Percentiles rank a stretch among this genome's conserved stretches.
These are phyloP conservation scores for Agonopterix arenella DNA, from an alignment of 2,888 invertebrate species.

Conservation along the genomic window DNA sequence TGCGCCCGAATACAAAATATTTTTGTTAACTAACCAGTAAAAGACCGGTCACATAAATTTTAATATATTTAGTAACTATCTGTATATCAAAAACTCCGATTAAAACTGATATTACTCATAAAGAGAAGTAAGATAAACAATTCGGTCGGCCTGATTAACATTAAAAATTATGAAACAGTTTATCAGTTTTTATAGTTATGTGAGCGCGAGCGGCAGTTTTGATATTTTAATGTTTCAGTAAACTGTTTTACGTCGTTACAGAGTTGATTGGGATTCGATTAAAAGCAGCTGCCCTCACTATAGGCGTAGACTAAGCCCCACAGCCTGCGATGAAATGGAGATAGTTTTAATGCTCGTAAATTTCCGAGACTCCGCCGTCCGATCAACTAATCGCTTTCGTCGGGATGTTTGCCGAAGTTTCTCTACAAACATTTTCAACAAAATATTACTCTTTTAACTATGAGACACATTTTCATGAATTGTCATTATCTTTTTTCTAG, in stretches of 20 bases:
- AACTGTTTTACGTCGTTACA: constrained; percentile 59
- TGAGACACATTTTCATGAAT: too few species aligned
- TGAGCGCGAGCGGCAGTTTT: constrained; percentile 29
- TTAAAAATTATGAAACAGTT: constrained; percentile 48
- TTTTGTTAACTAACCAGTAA: constrained; percentile 5
- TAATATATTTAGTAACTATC: constrained; percentile 2
- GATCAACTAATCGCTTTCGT: constrained; percentile 62
- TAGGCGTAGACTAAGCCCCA: constrained; percentile 46
- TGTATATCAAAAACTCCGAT: constrained; percentile 12
- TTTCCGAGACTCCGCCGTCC: constrained; percentile 53
- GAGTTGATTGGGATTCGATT: constrained; percentile 71
- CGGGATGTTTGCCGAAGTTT: constrained; percentile 50
- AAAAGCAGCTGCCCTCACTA: constrained; percentile 55
- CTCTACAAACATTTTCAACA: constrained; percentile 36
- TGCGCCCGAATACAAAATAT: background rate
- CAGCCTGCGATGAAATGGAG: constrained; percentile 60
- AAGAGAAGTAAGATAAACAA: constrained; percentile 30
- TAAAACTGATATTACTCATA: constrained; percentile 20
- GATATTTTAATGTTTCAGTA: constrained; percentile 59
- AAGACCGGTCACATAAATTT: constrained; percentile 8
- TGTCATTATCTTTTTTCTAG: background rate
- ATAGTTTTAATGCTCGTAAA: constrained; percentile 74
- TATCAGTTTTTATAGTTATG: constrained; percentile 48
- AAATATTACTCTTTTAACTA: background rate
- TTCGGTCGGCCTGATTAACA: constrained; percentile 31